Conservation (phyloP, 2,888 invertebrate genomes). For the Auanema sp. region DNA sequence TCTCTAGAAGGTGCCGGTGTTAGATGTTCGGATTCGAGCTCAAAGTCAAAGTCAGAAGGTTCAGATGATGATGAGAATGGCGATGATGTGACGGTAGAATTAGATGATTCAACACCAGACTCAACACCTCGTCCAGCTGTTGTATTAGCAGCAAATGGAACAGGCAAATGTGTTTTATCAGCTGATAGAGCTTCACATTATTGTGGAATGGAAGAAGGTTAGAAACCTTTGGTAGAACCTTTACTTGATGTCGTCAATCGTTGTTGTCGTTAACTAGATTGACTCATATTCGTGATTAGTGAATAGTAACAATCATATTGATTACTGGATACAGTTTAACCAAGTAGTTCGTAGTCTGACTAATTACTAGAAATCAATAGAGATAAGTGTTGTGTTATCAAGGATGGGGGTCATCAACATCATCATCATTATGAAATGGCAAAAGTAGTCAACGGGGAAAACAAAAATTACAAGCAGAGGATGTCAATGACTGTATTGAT, state of each 20-base stretch:
- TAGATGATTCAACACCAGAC: constrained; percentile 10
- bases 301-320: too few relatives aligned
- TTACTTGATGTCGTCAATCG: too few relatives aligned
- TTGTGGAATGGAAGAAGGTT: constrained; percentile 59
- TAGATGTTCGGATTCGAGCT: constrained; percentile 1
- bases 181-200: constrained; percentile 62
- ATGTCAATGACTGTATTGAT: too few relatives aligned
- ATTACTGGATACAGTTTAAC: background rate
- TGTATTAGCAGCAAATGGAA: constrained; percentile 31
- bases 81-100: constrained; percentile 1
- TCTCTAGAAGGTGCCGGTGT: constrained; percentile 7
- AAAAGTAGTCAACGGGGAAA: too few relatives aligned
- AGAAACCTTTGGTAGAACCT: background rate
- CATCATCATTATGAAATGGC: too few relatives aligned
- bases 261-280: too few relatives aligned
- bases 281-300: too few relatives aligned
- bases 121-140: constrained; percentile 6
- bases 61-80: background rate
- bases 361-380: too few relatives aligned
- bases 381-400: too few relatives aligned
- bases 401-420: too few relatives aligned
- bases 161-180: constrained; percentile 60
- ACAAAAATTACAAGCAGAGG: too few relatives aligned
- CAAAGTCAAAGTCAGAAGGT: constrained; percentile 4
- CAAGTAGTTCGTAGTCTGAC: background rate